phyloP scores from a whole-genome alignment of 2,797 vertebrate species.

The Lerista edwardsae region DNA sequence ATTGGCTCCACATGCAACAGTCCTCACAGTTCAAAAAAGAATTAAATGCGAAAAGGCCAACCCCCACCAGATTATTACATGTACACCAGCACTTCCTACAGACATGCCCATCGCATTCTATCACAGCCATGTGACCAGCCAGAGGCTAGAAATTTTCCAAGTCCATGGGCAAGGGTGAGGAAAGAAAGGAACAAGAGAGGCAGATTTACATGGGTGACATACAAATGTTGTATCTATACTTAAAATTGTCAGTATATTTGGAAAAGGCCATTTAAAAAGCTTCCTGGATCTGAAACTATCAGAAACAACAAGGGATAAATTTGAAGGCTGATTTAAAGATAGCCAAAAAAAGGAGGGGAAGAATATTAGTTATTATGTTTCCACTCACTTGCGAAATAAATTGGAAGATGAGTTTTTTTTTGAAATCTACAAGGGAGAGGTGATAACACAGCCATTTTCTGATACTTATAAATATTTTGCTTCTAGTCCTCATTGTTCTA shows the following conservation, averaged over 20 bases:
- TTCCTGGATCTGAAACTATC: background rate
- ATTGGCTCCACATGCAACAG: too few relatives aligned
- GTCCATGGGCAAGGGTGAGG: too few relatives aligned
- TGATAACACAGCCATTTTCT: background rate
- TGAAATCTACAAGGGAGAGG: background rate
- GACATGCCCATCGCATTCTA: constrained; percentile 15
- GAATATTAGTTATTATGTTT: background rate
- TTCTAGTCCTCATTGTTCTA: background rate
- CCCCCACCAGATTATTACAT: too few relatives aligned
- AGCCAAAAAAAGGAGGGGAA: background rate
- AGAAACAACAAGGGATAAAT: background rate
- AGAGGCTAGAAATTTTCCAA: background rate
- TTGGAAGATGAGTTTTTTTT: background rate
- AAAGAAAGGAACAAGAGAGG: background rate
- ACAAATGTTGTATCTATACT: background rate
- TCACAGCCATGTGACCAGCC: background rate
- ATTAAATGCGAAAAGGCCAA: too few relatives aligned
- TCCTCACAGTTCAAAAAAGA: too few relatives aligned
- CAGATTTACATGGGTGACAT: too few relatives aligned
- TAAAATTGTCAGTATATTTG: background rate
- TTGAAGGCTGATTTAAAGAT: background rate
- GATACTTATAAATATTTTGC: constrained; percentile 3
- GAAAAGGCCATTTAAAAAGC: background rate
- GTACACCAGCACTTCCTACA: background rate
- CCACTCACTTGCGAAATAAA: background rate